Evolutionary conservation across 2,888 invertebrate genomes (phyloP).

Genomic region (Timema cristinae): DNA sequence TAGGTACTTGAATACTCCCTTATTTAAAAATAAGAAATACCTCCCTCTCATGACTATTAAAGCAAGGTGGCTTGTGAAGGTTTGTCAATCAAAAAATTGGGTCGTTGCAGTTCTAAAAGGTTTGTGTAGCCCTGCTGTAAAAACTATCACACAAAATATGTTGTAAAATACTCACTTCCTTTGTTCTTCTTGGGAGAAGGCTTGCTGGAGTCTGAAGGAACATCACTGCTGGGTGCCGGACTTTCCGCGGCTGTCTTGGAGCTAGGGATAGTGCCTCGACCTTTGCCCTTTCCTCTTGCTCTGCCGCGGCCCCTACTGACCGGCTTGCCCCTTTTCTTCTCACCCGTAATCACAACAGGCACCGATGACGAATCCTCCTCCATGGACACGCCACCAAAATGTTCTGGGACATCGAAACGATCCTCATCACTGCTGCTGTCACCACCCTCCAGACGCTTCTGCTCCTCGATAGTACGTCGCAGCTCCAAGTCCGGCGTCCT

Average conservation of each 20-base stretch:
- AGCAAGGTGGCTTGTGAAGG: too few relatives aligned
- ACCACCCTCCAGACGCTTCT: slow-evolving; percentile 23
- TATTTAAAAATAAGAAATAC: too few relatives aligned
- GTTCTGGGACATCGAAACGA: background rate
- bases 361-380: slow-evolving; percentile 10
- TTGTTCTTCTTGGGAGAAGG: slow-evolving; percentile 7
- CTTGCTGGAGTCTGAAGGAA: slow-evolving; percentile 19
- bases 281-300: slow-evolving; percentile 20
- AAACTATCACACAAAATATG: too few relatives aligned
- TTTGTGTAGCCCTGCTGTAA: too few relatives aligned
- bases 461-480: slow-evolving; percentile 43
- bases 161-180: background rate
- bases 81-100: too few relatives aligned
- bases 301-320: slow-evolving; percentile 17
- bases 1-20: too few relatives aligned
- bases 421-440: slow-evolving; percentile 27
- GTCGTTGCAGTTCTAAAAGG: too few relatives aligned
- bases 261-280: slow-evolving; percentile 10
- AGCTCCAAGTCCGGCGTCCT: slow-evolving; percentile 37
- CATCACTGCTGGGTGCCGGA: slow-evolving; percentile 27
- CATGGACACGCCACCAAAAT: too few relatives aligned
- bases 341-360: slow-evolving; percentile 6
- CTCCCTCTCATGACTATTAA: too few relatives aligned
- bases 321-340: slow-evolving; percentile 17
- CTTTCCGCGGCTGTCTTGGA: slow-evolving; percentile 19